A percentile compares a stretch with the other conserved stretches of the same genome.
phyloP scores from a whole-genome alignment of 2,797 vertebrate species.

The Dallia pectoralis region DNA sequence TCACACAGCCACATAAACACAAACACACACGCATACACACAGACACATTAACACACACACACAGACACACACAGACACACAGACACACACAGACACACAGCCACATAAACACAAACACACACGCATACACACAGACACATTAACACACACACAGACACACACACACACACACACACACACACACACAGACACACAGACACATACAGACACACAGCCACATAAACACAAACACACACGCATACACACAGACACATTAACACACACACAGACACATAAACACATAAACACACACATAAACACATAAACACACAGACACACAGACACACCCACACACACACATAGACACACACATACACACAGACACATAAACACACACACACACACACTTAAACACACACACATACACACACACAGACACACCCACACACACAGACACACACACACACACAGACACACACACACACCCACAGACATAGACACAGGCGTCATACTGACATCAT shows the following conservation, averaged over 20 bases:
- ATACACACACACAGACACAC: neutral
- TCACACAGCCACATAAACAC: neutral
- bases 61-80: neutral
- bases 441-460: neutral
- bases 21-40: neutral
- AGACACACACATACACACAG: no score
- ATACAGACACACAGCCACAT: neutral
- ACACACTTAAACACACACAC: no score
- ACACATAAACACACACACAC: neutral
- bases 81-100: no score
- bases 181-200: neutral
- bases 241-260: neutral
- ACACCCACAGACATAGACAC: no score
- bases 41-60: neutral
- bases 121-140: no score
- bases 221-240: no score
- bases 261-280: no score
- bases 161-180: neutral
- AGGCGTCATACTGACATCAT: no score
- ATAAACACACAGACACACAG: no score
- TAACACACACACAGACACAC: no score
- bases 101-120: no score
- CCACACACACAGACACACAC: neutral
- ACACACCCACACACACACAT: conserved; percentile 1
- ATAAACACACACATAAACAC: no score